Evolutionary conservation across 2,113 vertebrate species (phyloP).

Genomic region (Apistogramma diplotaenia): DNA sequence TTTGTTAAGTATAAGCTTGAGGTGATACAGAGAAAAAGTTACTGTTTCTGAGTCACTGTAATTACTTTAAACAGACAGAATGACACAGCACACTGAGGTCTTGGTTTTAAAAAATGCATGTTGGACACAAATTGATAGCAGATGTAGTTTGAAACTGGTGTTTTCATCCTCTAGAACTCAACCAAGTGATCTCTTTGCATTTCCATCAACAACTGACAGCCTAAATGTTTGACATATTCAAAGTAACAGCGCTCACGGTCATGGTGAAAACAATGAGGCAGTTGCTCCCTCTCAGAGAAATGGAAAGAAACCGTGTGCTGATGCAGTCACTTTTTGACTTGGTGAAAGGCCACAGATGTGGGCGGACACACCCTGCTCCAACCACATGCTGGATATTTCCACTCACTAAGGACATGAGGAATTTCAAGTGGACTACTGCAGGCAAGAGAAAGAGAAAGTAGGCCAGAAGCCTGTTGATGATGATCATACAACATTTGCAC

Average conservation of each 20-base stretch:
- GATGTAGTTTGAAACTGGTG: conserved; percentile 9
- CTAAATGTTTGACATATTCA: conserved; percentile 24
- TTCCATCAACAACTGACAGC: conserved; percentile 22
- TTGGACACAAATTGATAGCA: conserved; percentile 32
- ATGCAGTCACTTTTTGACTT: conserved; percentile 28
- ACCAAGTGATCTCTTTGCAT: conserved; percentile 22
- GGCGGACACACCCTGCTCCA: conserved; percentile 32
- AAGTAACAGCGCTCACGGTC: not conserved
- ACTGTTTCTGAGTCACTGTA: not conserved
- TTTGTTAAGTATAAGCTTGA: conserved; percentile 14
- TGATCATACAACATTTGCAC: not conserved
- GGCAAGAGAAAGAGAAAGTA: conserved; percentile 3
- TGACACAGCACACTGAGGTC: conserved; percentile 22
- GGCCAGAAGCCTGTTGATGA: not conserved
- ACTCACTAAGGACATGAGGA: conserved; percentile 27
- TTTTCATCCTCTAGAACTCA: not conserved
- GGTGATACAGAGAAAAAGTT: not conserved
- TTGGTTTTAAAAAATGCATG: not conserved
- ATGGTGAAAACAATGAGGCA: conserved; percentile 28
- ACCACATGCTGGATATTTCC: conserved; percentile 53
- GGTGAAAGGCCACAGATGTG: conserved; percentile 52
- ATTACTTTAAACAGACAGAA: not conserved
- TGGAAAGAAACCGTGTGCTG: conserved; percentile 7
- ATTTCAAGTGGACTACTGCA: conserved; percentile 22
- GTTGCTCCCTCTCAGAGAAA: not conserved